These are phyloP conservation scores for Alaudala cheleensis DNA, from an alignment of 2,113 vertebrate species.

Conservation along the genomic window DNA sequence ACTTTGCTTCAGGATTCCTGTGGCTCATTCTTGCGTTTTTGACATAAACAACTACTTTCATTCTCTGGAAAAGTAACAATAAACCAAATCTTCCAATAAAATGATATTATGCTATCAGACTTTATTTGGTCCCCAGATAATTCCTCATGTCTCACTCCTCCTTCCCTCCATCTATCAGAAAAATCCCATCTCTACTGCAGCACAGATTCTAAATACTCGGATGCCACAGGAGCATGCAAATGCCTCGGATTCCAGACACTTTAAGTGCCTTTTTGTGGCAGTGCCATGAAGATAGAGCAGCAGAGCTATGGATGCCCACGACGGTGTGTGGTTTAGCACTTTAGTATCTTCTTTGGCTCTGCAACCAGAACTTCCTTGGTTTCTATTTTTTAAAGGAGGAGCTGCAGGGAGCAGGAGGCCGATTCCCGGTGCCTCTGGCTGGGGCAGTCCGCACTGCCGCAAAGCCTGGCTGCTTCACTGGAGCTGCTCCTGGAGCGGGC, in stretches of 20 bases:
- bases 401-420: rapidly evolving
- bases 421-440: rapidly evolving
- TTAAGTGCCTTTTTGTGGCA: neutral
- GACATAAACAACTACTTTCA: neutral
- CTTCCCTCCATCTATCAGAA: neutral
- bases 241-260: neutral
- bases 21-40: neutral
- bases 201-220: neutral
- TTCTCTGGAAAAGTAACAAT: neutral
- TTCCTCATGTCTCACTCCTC: rapidly evolving
- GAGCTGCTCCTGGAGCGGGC: neutral
- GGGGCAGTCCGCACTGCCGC: rapidly evolving
- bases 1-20: neutral
- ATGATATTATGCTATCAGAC: neutral
- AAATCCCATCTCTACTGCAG: neutral
- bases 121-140: neutral
- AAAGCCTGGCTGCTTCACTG: rapidly evolving
- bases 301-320: neutral
- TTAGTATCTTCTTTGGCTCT: neutral
- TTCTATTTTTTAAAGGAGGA: neutral
- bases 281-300: rapidly evolving
- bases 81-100: neutral
- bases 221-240: neutral
- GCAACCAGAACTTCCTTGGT: neutral
- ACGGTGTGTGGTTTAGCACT: no score